Conservation (phyloP, 2,113 vertebrate genomes). For the Forbesichthys agassizii region DNA sequence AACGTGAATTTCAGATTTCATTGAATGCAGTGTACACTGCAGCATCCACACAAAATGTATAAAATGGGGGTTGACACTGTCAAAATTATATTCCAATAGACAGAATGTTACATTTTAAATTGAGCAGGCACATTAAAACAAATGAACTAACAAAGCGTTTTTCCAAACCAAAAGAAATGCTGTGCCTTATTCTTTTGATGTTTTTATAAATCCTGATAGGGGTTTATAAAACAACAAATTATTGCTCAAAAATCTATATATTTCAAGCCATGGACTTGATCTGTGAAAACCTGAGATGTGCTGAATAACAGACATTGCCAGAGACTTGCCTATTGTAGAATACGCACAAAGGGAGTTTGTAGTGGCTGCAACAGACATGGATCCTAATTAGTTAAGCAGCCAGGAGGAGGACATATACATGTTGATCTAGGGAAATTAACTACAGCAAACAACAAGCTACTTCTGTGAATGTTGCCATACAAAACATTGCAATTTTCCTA, state of each 20-base stretch:
- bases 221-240: conserved; percentile 17
- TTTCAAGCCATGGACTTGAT: conserved; percentile 32
- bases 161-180: too few species aligned
- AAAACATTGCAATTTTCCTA: conserved; percentile 9
- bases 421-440: neutral
- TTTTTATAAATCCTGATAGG: neutral
- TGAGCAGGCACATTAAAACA: too few species aligned
- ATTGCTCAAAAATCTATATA: neutral
- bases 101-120: too few species aligned
- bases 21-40: conserved; percentile 20
- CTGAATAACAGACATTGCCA: conserved; percentile 15
- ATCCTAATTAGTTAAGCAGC: neutral
- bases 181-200: too few species aligned
- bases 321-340: neutral
- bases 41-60: conserved; percentile 1
- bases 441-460: neutral
- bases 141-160: too few species aligned
- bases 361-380: neutral
- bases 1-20: conserved; percentile 44
- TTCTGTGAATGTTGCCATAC: neutral
- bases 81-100: neutral
- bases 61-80: too few species aligned
- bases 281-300: conserved; percentile 16
- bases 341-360: neutral
- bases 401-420: neutral